Base-by-base conservation (phyloP, 2,888 invertebrate species). In the Ganaspis brasiliensis region DNA sequence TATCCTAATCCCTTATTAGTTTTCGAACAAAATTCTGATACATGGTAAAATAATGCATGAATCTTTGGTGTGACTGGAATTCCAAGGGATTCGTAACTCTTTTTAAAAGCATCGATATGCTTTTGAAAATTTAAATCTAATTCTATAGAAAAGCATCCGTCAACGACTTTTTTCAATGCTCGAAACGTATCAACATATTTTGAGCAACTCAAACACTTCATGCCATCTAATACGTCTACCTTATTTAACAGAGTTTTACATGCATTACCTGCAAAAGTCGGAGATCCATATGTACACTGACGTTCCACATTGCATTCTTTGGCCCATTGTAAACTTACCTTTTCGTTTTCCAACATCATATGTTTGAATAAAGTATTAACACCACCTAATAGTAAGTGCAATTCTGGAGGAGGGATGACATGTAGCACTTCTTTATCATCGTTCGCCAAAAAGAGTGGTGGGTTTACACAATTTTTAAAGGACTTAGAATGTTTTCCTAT, bases 371-470 rank as follows among this genome's bases (percentile, higher is more conserved):
- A 24, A 2, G 59, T 59, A 59, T 59, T 59, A 59, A 59, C 59
- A 26, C 59, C 59, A 26, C 59, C 59, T 59, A 59, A 59, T 59
- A 59, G 24, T 59, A 59, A 59, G 9, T 59, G 59, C 19, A 52
- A 52, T 52, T 52, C 16, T 52, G 52, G 16, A 52, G 8, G 19
- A 52, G 52, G 52, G 19, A 59, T 59, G 12, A 59, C 59, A 26
- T 59, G 59, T 35, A 59, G 59, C 59, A 26, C 59, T 59, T 59
- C 59, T 59, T 59, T 59, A 59, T 24, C 59, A 59, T 59, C 59
- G 26, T 59, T 59, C 8, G 59, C 59, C 59, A 59, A 59, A 26
- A 59, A 19, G n/a, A 59, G 26, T 59, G 59, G 59, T 59, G 26
- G 59, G 26, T 59, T 59, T 59, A 59, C 59, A 59, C 59, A 59